These are phyloP conservation scores for Cyclargus thomasi DNA, from an alignment of 1,140 invertebrate species.

Conservation along the genomic window DNA sequence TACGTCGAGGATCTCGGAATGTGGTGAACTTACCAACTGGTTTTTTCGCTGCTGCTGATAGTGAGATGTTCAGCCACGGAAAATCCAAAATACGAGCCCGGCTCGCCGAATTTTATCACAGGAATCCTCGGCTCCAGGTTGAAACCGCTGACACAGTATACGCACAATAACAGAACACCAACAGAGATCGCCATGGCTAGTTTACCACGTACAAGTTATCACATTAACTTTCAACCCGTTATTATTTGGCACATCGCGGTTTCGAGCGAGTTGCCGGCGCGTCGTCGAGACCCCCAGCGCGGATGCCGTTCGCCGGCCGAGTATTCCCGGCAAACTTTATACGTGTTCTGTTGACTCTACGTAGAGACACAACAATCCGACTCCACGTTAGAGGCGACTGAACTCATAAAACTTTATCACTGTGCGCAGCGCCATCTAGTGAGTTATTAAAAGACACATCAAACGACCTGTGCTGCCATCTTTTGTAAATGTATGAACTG, in stretches of 20 bases:
- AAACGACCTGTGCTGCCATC: slow-evolving; percentile 17
- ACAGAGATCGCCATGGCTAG: slow-evolving; percentile 53
- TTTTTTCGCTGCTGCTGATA: slow-evolving; percentile 61
- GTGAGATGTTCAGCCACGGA: slow-evolving; percentile 89
- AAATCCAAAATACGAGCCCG: slow-evolving; percentile 90
- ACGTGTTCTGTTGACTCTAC: slow-evolving; percentile 43
- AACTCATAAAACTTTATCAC: slow-evolving; percentile 56
- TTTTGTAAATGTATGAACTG: neutral
- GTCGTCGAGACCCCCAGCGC: slow-evolving; percentile 55
- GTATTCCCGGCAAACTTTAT: slow-evolving; percentile 54
- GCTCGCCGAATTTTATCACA: slow-evolving; percentile 83
- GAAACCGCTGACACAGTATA: slow-evolving; percentile 76
- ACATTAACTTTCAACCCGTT: slow-evolving; percentile 57
- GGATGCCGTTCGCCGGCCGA: slow-evolving; percentile 60
- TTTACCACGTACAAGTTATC: slow-evolving; percentile 45
- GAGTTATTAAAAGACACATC: neutral
- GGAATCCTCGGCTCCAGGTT: slow-evolving; percentile 91
- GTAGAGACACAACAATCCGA: slow-evolving; percentile 42
- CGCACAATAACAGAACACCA: slow-evolving; percentile 64
- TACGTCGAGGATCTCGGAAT: slow-evolving; percentile 22
- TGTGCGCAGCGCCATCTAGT: slow-evolving; percentile 37
- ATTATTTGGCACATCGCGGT: slow-evolving; percentile 67
- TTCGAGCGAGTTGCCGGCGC: slow-evolving; percentile 40
- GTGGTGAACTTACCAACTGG: slow-evolving; percentile 77
- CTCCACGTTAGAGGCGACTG: slow-evolving; percentile 48